Base-by-base conservation (phyloP, 1,140 invertebrate species). In the Drosophila miranda region DNA sequence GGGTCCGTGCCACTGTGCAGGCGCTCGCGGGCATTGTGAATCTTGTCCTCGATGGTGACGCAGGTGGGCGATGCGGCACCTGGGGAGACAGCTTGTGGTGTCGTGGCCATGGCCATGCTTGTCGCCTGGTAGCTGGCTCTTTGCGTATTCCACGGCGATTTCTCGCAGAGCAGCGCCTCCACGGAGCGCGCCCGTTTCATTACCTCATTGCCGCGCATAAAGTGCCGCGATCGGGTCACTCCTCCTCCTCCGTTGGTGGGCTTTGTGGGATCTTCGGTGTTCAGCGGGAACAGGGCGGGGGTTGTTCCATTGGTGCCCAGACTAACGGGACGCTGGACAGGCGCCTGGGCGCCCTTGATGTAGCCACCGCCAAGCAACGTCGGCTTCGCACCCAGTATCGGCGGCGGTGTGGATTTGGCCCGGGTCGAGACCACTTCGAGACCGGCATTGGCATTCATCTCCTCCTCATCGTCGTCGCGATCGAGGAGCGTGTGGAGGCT, bases 401-500 rank as follows among this genome's bases (percentile, higher is more conserved):
- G 81, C 43, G 82, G 81, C 13, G 64, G 64, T 44, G 50, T 56
- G 3, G 58, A 51, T 30, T 75, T 74, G 60, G 60, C 50, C 42
- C 53, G 70, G 46, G 42, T 48, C 34, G 54, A 16, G 6, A 45
- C 53, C 43, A 53, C 48, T 23, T 43, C 43, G 19, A 30, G 54
- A 13, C 43, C 60, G 13, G 51, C 48, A 11, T 56, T 67, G 6
- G 58, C 70, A n/a, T 62, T 57, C 1, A 73, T 77, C 14, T 80
- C 69, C 6, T 59, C 74, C 30, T 89, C 88, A 14, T 83, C 71
- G 9, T 87, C 80, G 46, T 94, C 93, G 53, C 95, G 94, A 69
- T 97, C 96, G 13, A 97, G 90, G 13, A 96, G 91, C 83, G 98
- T 95, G 90, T 98, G 97, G 45, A 98, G 92, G 69, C 95, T 97